Evolutionary conservation across 2,888 invertebrate genomes (phyloP).

Genomic region (Homarus gammarus): DNA sequence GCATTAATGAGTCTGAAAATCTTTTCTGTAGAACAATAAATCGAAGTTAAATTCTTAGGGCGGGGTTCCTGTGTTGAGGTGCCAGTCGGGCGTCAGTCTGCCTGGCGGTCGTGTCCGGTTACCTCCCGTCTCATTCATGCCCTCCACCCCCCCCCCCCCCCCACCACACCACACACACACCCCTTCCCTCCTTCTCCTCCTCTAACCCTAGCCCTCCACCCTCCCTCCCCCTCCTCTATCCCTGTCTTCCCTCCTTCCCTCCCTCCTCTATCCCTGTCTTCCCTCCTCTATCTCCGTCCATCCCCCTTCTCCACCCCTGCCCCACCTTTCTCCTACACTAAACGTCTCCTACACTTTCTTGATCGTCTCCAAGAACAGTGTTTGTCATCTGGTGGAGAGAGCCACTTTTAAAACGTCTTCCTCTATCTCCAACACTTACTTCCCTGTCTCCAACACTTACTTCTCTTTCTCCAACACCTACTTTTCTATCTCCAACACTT

Average conservation of each 20-base stretch:
- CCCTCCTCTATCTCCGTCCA: too few relatives aligned
- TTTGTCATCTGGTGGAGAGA: background rate
- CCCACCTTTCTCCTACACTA: too few relatives aligned
- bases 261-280: too few relatives aligned
- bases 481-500: background rate
- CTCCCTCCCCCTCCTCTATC: background rate
- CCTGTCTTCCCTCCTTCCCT: background rate
- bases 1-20: too few relatives aligned
- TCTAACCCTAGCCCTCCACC: background rate
- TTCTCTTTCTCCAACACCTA: background rate
- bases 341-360: background rate
- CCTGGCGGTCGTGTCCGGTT: background rate
- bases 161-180: background rate
- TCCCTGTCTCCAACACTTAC: background rate
- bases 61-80: too few relatives aligned
- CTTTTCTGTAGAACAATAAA: too few relatives aligned
- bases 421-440: background rate
- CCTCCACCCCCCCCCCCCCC: constrained; percentile 6
- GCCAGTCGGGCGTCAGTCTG: background rate
- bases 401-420: too few relatives aligned
- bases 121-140: background rate
- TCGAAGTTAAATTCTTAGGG: too few relatives aligned
- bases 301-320: too few relatives aligned
- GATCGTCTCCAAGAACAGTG: background rate
- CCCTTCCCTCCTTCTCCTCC: background rate